Base-by-base conservation (phyloP, 1,140 invertebrate genomes). In the Temnothorax nylanderi region DNA sequence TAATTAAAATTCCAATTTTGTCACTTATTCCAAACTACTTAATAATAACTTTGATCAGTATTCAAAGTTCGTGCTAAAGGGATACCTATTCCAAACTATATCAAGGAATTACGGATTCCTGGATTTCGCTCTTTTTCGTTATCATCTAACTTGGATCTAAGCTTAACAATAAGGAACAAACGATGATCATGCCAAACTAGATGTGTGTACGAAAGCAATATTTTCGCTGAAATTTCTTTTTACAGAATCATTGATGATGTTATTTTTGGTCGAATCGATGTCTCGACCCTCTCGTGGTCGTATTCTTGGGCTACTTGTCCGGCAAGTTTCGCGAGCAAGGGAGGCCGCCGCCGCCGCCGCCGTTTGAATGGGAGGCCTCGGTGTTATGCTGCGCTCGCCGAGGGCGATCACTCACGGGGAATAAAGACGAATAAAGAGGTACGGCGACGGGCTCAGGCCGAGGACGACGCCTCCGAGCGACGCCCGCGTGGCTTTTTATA, bases 371-470 rank as follows among this genome's bases (percentile, higher is more conserved):
- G 67, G 7, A 49, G 11, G 13, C 69, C 41, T 47, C 80, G 69
- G 7, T 18, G 26, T 49, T 44, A 37, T 18, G 34, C 64, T 18
- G 32, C 62, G 47, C 13, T 32, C 16, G 18, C 37, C 65, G 37
- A 34, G 67, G 67, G 78, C 78, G 78, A 82, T 56, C 34, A n/a
- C 44, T 44, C 60, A 69, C 65, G 32, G 21, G 16, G 62, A 65
- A 85, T 85, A 65, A 85, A 85, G n/a, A 32, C 74, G 74, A 77
- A 41, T 64, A 78, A 64, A 78, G 84, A 78, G 51, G 58, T 51
- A 64, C 4, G n/a, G 56, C 56, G 44, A 80, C 54, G 26, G 41
- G 71, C 51, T 64, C 26, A 34, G n/a, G 21, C 7, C 75, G 49
- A 62, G 47, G 74, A 80, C 75, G 47, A 74, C 54, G 69, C 69